phyloP scores from a whole-genome alignment of 2,797 vertebrate species.

The Sarcoramphus papa region DNA sequence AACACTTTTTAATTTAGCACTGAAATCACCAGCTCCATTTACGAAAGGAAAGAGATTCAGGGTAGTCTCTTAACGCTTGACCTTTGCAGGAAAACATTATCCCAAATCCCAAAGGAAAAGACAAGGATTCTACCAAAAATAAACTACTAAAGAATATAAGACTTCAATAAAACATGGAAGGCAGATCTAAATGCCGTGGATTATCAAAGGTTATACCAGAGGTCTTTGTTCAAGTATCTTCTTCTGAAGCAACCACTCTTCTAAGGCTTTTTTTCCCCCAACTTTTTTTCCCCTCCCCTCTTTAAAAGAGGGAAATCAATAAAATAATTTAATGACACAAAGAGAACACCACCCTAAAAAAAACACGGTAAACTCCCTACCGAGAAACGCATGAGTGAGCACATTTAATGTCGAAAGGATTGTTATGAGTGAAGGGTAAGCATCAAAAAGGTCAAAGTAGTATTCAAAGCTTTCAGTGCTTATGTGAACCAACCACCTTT shows the following conservation, averaged over 20 bases:
- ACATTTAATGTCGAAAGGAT: not conserved
- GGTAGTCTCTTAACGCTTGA: slow-evolving; percentile 16
- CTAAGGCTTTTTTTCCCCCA: not conserved
- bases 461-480: not conserved
- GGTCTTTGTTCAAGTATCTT: not conserved
- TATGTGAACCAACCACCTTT: not conserved
- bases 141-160: slow-evolving; percentile 47
- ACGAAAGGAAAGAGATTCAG: not conserved
- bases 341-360: not conserved
- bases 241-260: not conserved
- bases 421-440: not conserved
- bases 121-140: slow-evolving; percentile 13
- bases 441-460: not conserved
- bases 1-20: not conserved
- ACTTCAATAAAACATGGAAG: slow-evolving; percentile 32
- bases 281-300: not conserved
- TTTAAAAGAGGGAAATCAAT: not conserved
- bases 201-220: not conserved
- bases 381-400: not conserved
- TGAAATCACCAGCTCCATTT: not conserved
- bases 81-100: slow-evolving; percentile 13
- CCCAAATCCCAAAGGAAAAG: slow-evolving; percentile 21
- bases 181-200: not conserved
- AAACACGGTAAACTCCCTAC: not conserved
- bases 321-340: not conserved